Base-by-base conservation (phyloP, 30 jellyfish, hydroid and myxozoan species). In the Aurelia sp. region DNA sequence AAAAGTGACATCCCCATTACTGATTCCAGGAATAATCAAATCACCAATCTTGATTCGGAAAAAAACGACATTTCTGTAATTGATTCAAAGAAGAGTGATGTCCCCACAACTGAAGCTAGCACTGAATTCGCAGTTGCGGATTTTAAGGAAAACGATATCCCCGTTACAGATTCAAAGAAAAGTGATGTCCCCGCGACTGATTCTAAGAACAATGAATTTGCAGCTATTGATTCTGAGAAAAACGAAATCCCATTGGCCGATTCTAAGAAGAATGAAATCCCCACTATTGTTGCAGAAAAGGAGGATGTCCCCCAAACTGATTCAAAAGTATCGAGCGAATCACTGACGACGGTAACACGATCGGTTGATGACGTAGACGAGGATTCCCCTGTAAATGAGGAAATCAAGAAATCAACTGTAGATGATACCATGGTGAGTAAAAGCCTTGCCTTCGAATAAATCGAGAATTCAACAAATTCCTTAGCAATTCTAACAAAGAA, bases 291-390 rank as follows among this genome's bases (percentile, higher is more conserved):
- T 18, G n/a, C 67, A 68, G 58, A 50, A 62, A 68, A 31, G 15
- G 55, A 44, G 55, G 75, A 51, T 18, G 27, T 19, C 63, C 41
- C 86, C 41, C 52, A 68, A 47, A 72, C 38, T 15, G 77, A 69
- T 38, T 40, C 73, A 20, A 71, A 33, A 41, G 44, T 18, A 31
- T 66, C 90, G 9, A 15, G 55, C 5, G 74, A 55, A 16, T 8
- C 67, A 15, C 22, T 74, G 55, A 84, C 72, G n/a, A 72, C 80
- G 0, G 86, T 74, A 4, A 72, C 93, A 30, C 81, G 88, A 10
- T 84, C 88, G 12, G 88, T 72, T 44, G 88, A 84, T 84, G 93
- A 72, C 62, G 44, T 41, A 2, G 84, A 82, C 33, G 90, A 80
- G 20, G 35, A 80, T 27, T 62, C 68, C 3, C 53, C 67, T 15